Evolutionary conservation across 1,140 invertebrate genomes (phyloP).

Genomic region (Pentalonia nigronervosa): DNA sequence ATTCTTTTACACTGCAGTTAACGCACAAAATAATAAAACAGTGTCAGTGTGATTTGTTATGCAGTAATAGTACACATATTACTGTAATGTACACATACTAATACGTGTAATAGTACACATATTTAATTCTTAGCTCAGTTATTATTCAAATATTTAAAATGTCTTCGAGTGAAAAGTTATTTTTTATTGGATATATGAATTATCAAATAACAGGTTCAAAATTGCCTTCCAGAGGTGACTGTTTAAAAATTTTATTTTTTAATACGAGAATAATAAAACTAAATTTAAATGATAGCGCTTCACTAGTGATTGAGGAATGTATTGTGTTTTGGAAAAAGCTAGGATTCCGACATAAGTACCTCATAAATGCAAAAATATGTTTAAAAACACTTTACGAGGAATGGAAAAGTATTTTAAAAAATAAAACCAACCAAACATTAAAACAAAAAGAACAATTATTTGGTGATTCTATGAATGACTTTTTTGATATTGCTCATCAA

Average conservation of each 20-base stretch:
- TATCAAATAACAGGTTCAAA: slow-evolving; percentile 58
- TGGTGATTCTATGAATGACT: slow-evolving; percentile 59
- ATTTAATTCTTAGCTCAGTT: no score
- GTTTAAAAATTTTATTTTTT: slow-evolving; percentile 58
- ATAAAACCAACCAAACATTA: slow-evolving; percentile 34
- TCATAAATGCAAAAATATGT: slow-evolving; percentile 58
- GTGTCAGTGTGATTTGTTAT: neutral
- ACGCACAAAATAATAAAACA: neutral
- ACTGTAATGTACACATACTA: no score
- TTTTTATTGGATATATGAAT: neutral
- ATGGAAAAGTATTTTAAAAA: slow-evolving; percentile 59
- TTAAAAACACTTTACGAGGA: slow-evolving; percentile 58
- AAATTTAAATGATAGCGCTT: neutral
- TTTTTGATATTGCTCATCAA: slow-evolving; percentile 62
- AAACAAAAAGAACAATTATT: slow-evolving; percentile 59
- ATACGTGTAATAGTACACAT: no score
- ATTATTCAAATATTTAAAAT: neutral
- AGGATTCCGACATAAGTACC: slow-evolving; percentile 56
- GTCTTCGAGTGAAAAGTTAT: neutral
- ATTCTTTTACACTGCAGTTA: neutral
- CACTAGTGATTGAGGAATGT: neutral
- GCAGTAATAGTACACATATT: neutral
- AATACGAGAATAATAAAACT: slow-evolving; percentile 53
- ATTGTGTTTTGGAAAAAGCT: slow-evolving; percentile 53
- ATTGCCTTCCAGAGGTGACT: slow-evolving; percentile 58